These are phyloP conservation scores for Xanthostigma xanthostigma DNA, from an alignment of 2,888 invertebrate species.

Conservation along the genomic window DNA sequence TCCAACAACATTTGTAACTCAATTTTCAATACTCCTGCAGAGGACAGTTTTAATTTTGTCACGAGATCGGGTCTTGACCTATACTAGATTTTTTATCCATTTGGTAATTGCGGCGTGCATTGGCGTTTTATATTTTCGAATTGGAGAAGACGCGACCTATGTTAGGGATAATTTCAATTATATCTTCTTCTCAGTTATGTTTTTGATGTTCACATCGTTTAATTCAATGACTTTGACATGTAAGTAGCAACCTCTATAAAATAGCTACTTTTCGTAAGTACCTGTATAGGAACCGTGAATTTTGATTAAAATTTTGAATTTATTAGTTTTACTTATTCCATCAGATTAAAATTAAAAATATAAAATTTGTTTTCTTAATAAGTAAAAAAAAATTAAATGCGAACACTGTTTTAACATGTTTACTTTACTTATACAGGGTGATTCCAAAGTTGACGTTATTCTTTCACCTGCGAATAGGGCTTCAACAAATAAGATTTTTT, in stretches of 20 bases:
- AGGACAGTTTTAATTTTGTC: constrained; percentile 46
- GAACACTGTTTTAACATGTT: no score
- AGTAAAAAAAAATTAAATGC: no score
- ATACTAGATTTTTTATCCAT: constrained; percentile 66
- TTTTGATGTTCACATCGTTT: constrained; percentile 88
- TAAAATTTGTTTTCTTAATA: not conserved
- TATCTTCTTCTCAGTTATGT: constrained; percentile 83
- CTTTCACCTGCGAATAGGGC: no score
- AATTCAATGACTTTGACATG: constrained; percentile 81
- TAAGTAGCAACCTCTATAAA: constrained; percentile 39
- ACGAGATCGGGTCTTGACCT: constrained; percentile 58
- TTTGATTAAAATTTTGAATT: not conserved
- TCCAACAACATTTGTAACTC: constrained; percentile 40
- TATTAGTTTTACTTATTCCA: constrained; percentile 1
- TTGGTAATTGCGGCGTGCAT: constrained; percentile 64
- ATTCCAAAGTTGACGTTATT: no score
- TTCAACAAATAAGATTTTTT: no score
- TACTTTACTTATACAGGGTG: no score
- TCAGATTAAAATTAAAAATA: no score
- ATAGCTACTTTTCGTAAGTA: not conserved
- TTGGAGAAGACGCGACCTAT: constrained; percentile 74
- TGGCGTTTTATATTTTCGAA: constrained; percentile 67
- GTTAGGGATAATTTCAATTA: constrained; percentile 76
- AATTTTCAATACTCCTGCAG: constrained; percentile 42
- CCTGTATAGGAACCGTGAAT: not conserved